Percentiles rank a stretch among this genome's conserved stretches.
Conservation (phyloP, 1,140 invertebrate genomes). For the Temnothorax nylanderi region DNA sequence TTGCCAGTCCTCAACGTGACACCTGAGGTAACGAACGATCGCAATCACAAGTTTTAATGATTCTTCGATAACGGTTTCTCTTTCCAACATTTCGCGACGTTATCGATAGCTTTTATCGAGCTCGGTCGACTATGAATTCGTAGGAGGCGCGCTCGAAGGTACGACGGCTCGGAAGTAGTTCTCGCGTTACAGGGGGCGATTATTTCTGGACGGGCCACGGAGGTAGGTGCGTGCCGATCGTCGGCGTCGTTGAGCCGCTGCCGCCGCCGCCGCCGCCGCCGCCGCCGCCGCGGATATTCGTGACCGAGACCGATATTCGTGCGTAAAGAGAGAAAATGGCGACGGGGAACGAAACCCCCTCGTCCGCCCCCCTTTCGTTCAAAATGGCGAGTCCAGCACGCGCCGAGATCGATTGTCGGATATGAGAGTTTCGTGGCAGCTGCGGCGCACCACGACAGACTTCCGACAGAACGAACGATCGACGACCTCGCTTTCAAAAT, state of each 20-base stretch:
- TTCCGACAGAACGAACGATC: slow-evolving; percentile 64
- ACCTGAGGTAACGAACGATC: not conserved
- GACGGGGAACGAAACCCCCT: slow-evolving; percentile 40
- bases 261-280: not conserved
- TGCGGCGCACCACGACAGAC: slow-evolving; percentile 70
- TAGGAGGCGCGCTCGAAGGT: not conserved
- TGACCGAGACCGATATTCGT: slow-evolving; percentile 71
- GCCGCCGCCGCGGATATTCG: slow-evolving; percentile 56
- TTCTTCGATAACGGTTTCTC: not conserved
- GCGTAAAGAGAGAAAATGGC: slow-evolving; percentile 73
- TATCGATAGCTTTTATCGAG: slow-evolving; percentile 26
- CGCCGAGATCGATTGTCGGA: slow-evolving; percentile 74
- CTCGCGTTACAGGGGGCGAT: slow-evolving; percentile 32
- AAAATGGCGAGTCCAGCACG: slow-evolving; percentile 74
- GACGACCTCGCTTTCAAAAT: slow-evolving; percentile 72
- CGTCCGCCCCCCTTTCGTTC: slow-evolving; percentile 21
- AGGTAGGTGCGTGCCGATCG: slow-evolving; percentile 36
- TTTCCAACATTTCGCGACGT: not conserved
- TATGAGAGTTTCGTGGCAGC: slow-evolving; percentile 72
- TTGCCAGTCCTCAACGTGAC: not conserved
- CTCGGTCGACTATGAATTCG: slow-evolving; percentile 5
- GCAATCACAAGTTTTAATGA: not conserved
- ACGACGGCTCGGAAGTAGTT: slow-evolving; percentile 37
- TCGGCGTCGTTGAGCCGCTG: not conserved
- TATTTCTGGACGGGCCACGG: slow-evolving; percentile 36